phyloP scores from a whole-genome alignment of 2,113 vertebrate species.

The Aptenodytes patagonicus region DNA sequence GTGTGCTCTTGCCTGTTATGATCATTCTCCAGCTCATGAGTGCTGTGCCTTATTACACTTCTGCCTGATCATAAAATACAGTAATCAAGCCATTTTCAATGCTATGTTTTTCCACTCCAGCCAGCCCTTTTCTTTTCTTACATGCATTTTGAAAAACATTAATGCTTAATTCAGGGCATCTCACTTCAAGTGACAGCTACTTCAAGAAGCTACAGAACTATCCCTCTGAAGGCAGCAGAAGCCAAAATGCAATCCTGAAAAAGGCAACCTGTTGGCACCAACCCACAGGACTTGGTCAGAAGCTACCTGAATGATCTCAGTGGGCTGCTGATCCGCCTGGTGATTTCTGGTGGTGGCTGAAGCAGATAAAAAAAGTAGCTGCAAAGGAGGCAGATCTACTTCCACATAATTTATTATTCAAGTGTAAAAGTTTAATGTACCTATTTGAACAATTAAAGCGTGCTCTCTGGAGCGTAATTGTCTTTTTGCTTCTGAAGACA shows the following conservation, averaged over 20 bases:
- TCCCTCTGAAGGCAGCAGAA: neutral
- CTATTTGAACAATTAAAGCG: slow-evolving; percentile 10
- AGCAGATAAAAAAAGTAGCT: neutral
- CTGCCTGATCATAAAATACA: neutral
- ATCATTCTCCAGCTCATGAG: neutral
- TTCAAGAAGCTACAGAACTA: neutral
- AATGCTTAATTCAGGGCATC: neutral
- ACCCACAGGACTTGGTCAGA: neutral
- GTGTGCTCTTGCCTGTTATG: neutral
- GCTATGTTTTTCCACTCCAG: neutral
- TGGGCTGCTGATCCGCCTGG: neutral
- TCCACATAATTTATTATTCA: neutral
- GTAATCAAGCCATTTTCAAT: neutral
- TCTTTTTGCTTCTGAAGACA: neutral
- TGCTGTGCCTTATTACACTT: neutral
- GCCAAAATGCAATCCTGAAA: neutral
- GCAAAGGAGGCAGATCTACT: neutral
- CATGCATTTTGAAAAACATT: neutral
- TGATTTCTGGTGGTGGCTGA: neutral
- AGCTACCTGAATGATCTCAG: neutral
- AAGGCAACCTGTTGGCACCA: neutral
- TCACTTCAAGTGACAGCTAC: neutral
- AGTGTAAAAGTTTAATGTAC: neutral
- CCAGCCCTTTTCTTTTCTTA: neutral
- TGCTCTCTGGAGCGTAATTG: neutral